Conservation (phyloP, 2,888 invertebrate genomes). For the Drosophila peninsularis region DNA sequence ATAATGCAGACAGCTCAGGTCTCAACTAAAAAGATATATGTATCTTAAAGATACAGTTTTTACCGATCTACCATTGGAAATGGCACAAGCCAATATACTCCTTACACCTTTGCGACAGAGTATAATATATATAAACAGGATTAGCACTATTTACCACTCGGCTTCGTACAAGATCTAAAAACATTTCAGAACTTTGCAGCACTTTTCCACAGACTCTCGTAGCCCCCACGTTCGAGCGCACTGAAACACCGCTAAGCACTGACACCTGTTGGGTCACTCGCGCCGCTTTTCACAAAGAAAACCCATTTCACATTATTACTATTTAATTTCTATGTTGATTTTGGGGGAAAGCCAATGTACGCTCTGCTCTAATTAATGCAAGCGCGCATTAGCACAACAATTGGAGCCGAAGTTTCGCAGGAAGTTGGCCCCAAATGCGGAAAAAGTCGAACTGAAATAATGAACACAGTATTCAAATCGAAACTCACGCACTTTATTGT, state of each 20-base stretch:
- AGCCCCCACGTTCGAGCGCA: conserved; percentile 29
- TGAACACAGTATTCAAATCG: conserved; percentile 10
- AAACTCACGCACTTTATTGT: conserved; percentile 28
- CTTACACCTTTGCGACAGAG: too few relatives aligned
- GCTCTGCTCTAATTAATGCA: conserved; percentile 63
- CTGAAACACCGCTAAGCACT: conserved; percentile 29
- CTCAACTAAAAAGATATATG: too few relatives aligned
- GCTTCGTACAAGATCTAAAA: too few relatives aligned
- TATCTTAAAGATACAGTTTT: too few relatives aligned
- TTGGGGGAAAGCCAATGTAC: conserved; percentile 25
- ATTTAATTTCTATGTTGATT: neutral
- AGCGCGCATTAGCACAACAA: conserved; percentile 44
- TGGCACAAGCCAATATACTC: too few relatives aligned
- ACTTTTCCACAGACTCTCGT: neutral
- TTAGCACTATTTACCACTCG: neutral
- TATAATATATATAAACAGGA: neutral
- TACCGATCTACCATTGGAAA: too few relatives aligned
- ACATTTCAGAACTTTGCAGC: neutral
- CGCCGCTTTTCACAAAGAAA: conserved; percentile 3
- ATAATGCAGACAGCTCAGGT: too few relatives aligned
- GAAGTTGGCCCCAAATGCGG: conserved; percentile 23
- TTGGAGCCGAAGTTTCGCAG: conserved; percentile 23
- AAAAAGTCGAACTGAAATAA: neutral
- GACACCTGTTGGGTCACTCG: conserved; percentile 7
- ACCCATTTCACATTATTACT: conserved; percentile 12